phyloP scores from a whole-genome alignment of 2,888 invertebrate species.

The Cabera pusaria region DNA sequence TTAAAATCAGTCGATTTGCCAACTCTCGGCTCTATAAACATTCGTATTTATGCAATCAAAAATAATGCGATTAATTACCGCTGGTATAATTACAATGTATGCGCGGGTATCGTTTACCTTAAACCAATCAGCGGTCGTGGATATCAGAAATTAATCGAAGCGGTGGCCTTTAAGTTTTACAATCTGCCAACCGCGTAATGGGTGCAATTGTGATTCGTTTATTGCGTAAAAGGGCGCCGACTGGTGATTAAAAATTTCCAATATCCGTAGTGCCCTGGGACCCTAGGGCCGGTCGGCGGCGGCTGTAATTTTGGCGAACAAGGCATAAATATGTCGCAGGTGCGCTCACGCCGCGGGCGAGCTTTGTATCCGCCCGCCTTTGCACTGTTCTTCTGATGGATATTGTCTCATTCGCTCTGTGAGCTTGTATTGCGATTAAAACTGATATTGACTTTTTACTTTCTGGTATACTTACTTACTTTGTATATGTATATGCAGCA shows the following conservation, averaged over 20 bases:
- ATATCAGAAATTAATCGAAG: conserved; percentile 52
- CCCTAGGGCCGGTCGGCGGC: conserved; percentile 33
- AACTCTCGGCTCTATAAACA: neutral
- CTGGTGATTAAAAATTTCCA: conserved; percentile 66
- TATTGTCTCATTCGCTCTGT: conserved; percentile 2
- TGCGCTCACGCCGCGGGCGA: conserved; percentile 51
- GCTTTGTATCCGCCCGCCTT: conserved; percentile 49
- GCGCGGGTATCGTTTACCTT: conserved; percentile 24
- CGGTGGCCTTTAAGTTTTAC: conserved; percentile 55
- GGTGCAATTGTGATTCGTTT: conserved; percentile 40
- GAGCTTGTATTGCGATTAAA: too few relatives aligned
- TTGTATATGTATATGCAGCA: too few relatives aligned
- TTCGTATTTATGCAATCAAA: neutral
- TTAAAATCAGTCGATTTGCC: conserved; percentile 1
- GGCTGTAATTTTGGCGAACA: conserved; percentile 70
- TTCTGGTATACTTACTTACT: too few relatives aligned
- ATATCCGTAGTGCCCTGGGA: conserved; percentile 53
- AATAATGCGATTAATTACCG: conserved; percentile 3
- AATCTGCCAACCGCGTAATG: conserved; percentile 48
- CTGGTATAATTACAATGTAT: conserved; percentile 10
- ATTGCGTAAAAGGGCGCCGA: conserved; percentile 57
- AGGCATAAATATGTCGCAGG: conserved; percentile 74
- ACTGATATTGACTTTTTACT: too few relatives aligned
- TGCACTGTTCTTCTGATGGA: conserved; percentile 12
- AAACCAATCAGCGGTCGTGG: conserved; percentile 41